Evolutionary conservation across 2,113 vertebrate genomes (phyloP), one percentile per base, ranked within the genome.

Genomic region (Porphyrio hochstetteri): DNA sequence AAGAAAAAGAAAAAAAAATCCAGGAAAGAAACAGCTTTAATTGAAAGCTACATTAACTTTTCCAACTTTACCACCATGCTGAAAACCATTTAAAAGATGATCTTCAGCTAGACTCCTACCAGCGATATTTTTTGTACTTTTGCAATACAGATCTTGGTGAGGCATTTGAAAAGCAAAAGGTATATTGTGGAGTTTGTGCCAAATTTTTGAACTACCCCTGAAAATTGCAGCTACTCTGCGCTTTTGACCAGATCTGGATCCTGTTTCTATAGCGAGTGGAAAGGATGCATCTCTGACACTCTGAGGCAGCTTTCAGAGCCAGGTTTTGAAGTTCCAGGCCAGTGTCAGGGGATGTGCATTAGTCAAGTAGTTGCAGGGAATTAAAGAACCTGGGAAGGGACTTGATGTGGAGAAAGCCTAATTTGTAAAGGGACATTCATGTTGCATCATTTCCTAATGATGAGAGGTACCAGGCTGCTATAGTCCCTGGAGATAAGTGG

Each of bases 371-470:
- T 68, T 89, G 48, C 50, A 74, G 18, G 11, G 25, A 89, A 64
- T 71, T 65, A 44, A 88, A 78, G 10, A 68, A 80, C 15, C 7
- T 67, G 23, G 29, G 33, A 75, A 74, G 48, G 28, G 35, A 9
- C 6, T 64, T 27, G 28, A 79, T 76, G 53, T 65, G 69, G 57
- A 81, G 40, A 84, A 93, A 71, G 9, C 16, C 8, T 65, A 69
- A 81, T 23, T 48, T 89, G 40, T 40, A 92, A 94, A 87, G 16
- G 50, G 70, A 56, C 24, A 52, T 82, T 87, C 11, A 3, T 69
- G 61, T 69, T 87, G 57, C 89, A 77, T 94, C 61, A 69, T 96
- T 94, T 96, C 92, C 76, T 84, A 82, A 84, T 7, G 23, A 46
- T 0, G 2, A 90, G 84, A 81, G 50, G 53, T 96, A 61, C 80